phyloP scores from a whole-genome alignment of 2,113 vertebrate genomes.

The Lucifuga dentata region DNA sequence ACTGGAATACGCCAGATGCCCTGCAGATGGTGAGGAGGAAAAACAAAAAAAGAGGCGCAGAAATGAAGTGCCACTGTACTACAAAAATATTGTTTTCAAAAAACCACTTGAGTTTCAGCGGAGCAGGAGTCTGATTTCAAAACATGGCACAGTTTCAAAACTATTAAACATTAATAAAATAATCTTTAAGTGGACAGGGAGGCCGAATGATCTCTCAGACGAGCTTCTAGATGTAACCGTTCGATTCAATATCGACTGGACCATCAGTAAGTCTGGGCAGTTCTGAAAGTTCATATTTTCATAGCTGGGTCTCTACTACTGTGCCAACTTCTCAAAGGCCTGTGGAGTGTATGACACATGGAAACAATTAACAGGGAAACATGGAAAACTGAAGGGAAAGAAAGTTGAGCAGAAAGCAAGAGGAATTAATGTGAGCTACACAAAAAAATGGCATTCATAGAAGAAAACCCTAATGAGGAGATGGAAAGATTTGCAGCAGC shows the following conservation, averaged over 20 bases:
- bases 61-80: not conserved
- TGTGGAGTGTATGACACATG: constrained; percentile 21
- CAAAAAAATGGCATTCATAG: constrained; percentile 56
- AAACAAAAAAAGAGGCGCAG: not conserved
- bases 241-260: not conserved
- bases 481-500: constrained; percentile 51
- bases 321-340: constrained; percentile 11
- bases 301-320: constrained; percentile 10
- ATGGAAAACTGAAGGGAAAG: constrained; percentile 29
- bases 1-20: constrained; percentile 99
- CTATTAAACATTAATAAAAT: not conserved
- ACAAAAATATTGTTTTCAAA: not conserved
- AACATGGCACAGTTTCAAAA: constrained; percentile 5
- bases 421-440: constrained; percentile 43
- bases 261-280: constrained; percentile 7
- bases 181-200: not conserved
- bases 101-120: not conserved
- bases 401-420: constrained; percentile 28
- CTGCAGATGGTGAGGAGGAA: constrained; percentile 70
- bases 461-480: constrained; percentile 54
- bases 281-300: constrained; percentile 31
- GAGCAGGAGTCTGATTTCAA: not conserved
- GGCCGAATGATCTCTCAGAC: not conserved
- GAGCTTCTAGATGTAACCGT: not conserved
- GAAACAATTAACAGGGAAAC: constrained; percentile 60